Base-by-base conservation (phyloP, 2,888 invertebrate genomes). In the Fragum whitleyi region DNA sequence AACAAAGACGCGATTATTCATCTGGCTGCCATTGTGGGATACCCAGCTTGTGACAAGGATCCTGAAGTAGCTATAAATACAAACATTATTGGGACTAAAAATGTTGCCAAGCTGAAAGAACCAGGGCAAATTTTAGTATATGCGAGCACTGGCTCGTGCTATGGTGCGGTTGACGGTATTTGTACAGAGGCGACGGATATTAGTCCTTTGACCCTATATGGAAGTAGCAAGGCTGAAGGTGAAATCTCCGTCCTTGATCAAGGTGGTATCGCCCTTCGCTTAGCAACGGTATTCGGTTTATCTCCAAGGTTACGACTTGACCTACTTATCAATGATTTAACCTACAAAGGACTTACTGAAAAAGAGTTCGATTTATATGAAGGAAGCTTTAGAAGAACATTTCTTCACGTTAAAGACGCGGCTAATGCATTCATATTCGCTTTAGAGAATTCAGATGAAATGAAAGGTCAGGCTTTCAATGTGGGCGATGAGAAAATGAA, bases 401-500 rank as follows among this genome's bases (percentile, higher is more conserved):
- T 94, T 76, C 85, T 94, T 11, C 93, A 94, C 79, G 92, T 93
- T 2, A 90, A 89, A 61, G 94, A 94, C 74, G 93, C 93, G 0
- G 93, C 93, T 1, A 82, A 89, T 2, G 93, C 93, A 2, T 94
- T 94, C 79, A 74, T 92, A 0, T 93, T 94, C 77, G 91, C 93
- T 6, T 59, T 94, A 3, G 85, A 92, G 32, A 90, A 93, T 75
- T 91, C 92, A 74, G 86, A 90, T 29, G 32, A 73, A 26, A 93
- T 94, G 93, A 83, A 87, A 67, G 93, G 93, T 21, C 81, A 89
- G 53, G 92, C 92, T 0, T 94, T 87, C 83, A 94, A 94, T 83
- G 92, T 94, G 16, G 94, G 94, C 0, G 93, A 93, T 74, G 94
- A 94, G 74, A 81, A 87, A 55, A 91, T 94, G 92, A 94, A 94